These are phyloP conservation scores for Crossaster papposus DNA, from an alignment of 53 echinoderm and acorn worm genomes.

Conservation along the genomic window DNA sequence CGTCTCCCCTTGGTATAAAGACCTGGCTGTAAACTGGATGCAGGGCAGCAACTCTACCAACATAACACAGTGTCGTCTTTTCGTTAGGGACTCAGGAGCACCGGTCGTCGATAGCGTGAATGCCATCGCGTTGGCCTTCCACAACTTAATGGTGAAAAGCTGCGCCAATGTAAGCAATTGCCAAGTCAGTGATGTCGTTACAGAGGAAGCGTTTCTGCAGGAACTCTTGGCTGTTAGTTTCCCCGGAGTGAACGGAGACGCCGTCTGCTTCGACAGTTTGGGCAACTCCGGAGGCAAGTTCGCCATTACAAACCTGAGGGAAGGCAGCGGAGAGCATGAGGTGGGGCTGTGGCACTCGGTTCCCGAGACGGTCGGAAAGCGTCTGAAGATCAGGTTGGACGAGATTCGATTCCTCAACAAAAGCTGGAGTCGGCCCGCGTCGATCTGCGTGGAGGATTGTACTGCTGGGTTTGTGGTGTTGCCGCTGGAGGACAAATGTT, in stretches of 20 bases:
- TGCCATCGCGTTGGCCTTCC: constrained; percentile 27
- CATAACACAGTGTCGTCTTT: background rate
- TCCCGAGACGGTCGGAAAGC: background rate
- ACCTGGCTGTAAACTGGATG: constrained; percentile 13
- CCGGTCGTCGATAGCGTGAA: constrained; percentile 20
- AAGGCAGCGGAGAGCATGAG: background rate
- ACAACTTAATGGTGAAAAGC: background rate
- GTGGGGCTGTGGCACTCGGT: constrained; percentile 45
- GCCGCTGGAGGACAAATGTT: constrained; percentile 57
- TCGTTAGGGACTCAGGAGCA: background rate
- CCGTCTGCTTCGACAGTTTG: constrained; percentile 30
- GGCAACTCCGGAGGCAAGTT: constrained; percentile 58
- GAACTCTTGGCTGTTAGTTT: constrained; percentile 13
- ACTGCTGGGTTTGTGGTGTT: constrained; percentile 6
- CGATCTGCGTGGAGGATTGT: constrained; percentile 50
- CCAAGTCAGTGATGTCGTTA: background rate
- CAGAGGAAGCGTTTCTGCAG: background rate
- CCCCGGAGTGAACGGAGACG: background rate
- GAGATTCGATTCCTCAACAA: constrained; percentile 39
- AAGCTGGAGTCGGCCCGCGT: background rate
- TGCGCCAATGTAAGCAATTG: constrained; percentile 1
- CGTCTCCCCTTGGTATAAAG: constrained; percentile 34
- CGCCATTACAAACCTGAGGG: constrained; percentile 31
- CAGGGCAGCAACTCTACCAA: constrained; percentile 4
- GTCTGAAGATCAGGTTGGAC: background rate